Conservation (phyloP, 2,113 vertebrate genomes). For the Circaetus cinerascens region DNA sequence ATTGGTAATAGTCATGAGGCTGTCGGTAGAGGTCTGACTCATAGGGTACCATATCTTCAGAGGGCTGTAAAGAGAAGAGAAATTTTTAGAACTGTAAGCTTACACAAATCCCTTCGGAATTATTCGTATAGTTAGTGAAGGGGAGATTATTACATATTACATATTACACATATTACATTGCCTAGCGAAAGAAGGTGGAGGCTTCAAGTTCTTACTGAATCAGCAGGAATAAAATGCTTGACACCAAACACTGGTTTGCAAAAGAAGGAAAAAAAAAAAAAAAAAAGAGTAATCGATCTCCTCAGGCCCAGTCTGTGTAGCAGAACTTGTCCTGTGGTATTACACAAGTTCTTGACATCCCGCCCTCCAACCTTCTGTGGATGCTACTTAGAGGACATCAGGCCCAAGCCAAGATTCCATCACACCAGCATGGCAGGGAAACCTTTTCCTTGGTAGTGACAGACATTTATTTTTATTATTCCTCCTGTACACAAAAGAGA, state of each 20-base stretch:
- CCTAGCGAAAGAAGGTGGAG: background rate
- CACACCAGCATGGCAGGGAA: background rate
- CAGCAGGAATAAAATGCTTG: background rate
- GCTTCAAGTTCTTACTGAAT: background rate
- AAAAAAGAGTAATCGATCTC: background rate
- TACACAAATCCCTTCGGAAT: slow-evolving; percentile 1
- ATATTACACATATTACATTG: background rate
- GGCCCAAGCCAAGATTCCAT: background rate
- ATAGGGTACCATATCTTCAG: slow-evolving; percentile 90
- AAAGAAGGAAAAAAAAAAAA: background rate
- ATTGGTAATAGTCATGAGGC: slow-evolving; percentile 88
- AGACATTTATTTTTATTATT: background rate
- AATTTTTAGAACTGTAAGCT: slow-evolving; percentile 32
- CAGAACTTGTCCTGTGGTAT: background rate
- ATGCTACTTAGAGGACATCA: background rate
- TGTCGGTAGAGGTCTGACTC: slow-evolving; percentile 91
- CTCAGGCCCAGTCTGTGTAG: background rate
- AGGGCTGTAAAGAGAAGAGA: slow-evolving; percentile 75
- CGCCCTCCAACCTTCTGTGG: background rate
- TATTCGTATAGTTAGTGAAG: background rate
- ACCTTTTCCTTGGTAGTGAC: background rate
- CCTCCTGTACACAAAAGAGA: background rate
- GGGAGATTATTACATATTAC: no score
- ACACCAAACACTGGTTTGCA: background rate
- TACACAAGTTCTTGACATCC: background rate